Conservation (phyloP, 2,113 vertebrate genomes). For the Apeltes quadracus region DNA sequence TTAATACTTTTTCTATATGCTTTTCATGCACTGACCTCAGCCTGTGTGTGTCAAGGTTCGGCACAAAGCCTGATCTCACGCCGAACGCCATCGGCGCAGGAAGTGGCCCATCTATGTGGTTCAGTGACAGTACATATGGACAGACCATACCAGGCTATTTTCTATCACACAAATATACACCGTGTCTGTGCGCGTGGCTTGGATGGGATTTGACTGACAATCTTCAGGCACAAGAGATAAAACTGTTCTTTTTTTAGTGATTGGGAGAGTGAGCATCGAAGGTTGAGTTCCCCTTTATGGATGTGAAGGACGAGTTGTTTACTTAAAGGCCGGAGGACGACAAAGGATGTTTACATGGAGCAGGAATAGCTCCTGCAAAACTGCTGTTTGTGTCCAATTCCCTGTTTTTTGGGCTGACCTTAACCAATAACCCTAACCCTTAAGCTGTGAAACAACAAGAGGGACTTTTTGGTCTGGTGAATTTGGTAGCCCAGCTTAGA, state of each 20-base stretch:
- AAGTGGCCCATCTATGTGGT: constrained; percentile 10
- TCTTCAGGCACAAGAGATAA: not conserved
- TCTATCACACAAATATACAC: not conserved
- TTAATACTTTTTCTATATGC: not conserved
- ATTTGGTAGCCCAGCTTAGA: too few species aligned
- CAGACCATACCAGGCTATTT: constrained; percentile 23
- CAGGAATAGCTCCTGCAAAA: constrained; percentile 6
- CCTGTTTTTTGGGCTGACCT: not conserved
- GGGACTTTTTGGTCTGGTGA: not conserved
- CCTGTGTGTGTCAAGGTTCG: not conserved
- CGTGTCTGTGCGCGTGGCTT: not conserved
- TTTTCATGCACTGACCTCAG: too few species aligned
- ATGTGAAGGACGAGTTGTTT: not conserved
- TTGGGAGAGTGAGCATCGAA: not conserved
- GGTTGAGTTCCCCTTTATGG: not conserved
- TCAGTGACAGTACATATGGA: not conserved
- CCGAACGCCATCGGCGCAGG: constrained; percentile 7
- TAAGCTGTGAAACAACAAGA: not conserved
- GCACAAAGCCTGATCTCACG: not conserved
- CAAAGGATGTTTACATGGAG: constrained; percentile 34
- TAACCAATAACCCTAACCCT: constrained; percentile 11
- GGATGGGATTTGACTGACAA: not conserved
- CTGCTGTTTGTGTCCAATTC: constrained; percentile 6
- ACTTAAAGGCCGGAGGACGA: not conserved
- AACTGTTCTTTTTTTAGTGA: not conserved